These are phyloP conservation scores for Micromussa lordhowensis DNA, from an alignment of 92 coral and sea anemone species.

Conservation along the genomic window DNA sequence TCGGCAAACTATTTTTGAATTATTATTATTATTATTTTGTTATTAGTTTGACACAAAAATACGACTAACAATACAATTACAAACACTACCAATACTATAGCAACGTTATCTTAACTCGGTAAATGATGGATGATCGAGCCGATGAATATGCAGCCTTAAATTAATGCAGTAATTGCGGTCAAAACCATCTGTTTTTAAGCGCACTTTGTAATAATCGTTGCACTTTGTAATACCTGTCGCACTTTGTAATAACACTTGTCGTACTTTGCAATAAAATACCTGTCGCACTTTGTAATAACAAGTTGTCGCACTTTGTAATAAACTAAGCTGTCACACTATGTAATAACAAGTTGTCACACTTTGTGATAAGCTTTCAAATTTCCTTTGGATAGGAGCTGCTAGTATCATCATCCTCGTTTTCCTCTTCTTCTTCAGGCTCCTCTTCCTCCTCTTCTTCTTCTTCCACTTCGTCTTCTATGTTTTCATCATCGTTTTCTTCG, in stretches of 20 bases:
- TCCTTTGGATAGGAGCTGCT: too few relatives aligned
- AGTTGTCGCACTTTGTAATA: neutral
- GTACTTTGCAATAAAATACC: too few relatives aligned
- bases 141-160: neutral
- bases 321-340: conserved; percentile 28
- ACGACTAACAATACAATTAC: too few relatives aligned
- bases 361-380: neutral
- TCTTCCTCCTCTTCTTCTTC: too few relatives aligned
- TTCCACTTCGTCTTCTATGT: too few relatives aligned
- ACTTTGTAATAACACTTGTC: conserved; percentile 21
- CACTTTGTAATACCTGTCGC: neutral
- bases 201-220: conserved; percentile 10
- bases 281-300: too few relatives aligned
- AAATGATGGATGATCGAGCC: neutral
- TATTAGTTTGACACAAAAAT: too few relatives aligned
- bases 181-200: neutral
- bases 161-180: neutral
- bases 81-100: too few relatives aligned
- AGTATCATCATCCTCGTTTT: too few relatives aligned
- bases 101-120: neutral
- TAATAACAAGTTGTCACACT: conserved; percentile 37
- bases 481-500: too few relatives aligned
- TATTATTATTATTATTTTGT: too few relatives aligned
- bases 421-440: too few relatives aligned
- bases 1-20: neutral